Evolutionary conservation across 2,888 invertebrate species (phyloP).

Genomic region (Cerceris rybyensis): DNA sequence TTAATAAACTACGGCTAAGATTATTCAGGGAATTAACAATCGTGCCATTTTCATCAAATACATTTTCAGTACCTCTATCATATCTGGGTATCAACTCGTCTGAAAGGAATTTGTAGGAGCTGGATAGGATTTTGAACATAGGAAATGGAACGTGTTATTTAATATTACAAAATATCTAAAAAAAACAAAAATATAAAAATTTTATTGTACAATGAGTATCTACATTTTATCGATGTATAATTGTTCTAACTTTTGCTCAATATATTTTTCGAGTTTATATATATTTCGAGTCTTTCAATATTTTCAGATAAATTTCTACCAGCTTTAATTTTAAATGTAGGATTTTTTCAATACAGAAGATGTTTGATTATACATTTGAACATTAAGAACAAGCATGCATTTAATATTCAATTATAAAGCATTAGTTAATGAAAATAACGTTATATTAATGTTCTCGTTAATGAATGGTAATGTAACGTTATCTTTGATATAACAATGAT

Average conservation of each 20-base stretch:
- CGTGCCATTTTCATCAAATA: conserved; percentile 27
- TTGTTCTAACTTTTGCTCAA: conserved; percentile 1
- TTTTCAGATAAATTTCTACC: conserved; percentile 4
- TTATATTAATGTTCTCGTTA: conserved; percentile 28
- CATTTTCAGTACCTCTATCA: conserved; percentile 36
- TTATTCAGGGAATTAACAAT: conserved; percentile 65
- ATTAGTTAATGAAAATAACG: conserved; percentile 17
- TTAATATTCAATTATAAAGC: conserved; percentile 29
- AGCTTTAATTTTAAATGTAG: not conserved
- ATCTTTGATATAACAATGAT: not conserved
- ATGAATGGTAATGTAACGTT: conserved; percentile 10
- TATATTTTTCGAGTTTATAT: conserved; percentile 17
- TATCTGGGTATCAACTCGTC: conserved; percentile 64
- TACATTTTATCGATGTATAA: conserved; percentile 16
- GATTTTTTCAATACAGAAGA: conserved; percentile 4
- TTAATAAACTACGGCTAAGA: conserved; percentile 71
- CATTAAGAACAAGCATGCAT: conserved; percentile 7
- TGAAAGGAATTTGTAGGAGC: conserved; percentile 50
- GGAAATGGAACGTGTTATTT: conserved; percentile 1
- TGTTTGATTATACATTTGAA: conserved; percentile 6
- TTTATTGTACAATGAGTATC: conserved; percentile 23
- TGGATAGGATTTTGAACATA: conserved; percentile 34
- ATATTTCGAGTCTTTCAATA: conserved; percentile 4
- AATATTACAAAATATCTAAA: not conserved
- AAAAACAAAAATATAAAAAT: conserved; percentile 7